Evolutionary conservation across 1,140 invertebrate species (phyloP).

Genomic region (Diploscapter pachys): DNA sequence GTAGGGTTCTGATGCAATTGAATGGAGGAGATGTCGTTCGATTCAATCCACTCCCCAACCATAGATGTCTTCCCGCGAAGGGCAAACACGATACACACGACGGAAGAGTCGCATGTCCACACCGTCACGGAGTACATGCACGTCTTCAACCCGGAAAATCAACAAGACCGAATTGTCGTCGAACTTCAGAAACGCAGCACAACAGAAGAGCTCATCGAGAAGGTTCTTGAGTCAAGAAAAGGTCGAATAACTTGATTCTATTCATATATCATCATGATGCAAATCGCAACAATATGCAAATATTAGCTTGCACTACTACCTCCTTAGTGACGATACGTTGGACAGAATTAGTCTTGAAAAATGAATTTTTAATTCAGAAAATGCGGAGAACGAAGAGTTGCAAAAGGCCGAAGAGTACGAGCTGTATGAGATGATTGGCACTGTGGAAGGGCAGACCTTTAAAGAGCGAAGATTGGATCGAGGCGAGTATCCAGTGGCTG

Average conservation of each 20-base stretch:
- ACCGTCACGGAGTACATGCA: conserved; percentile 47
- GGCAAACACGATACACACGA: conserved; percentile 44
- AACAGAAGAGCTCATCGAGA: conserved; percentile 56
- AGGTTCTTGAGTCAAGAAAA: conserved; percentile 39
- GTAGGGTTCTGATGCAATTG: too few species aligned
- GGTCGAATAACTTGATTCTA: conserved; percentile 14
- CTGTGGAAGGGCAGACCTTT: conserved; percentile 56
- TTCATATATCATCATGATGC: background rate
- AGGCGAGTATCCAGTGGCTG: conserved; percentile 80
- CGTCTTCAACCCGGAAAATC: conserved; percentile 51
- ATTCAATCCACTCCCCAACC: conserved; percentile 30
- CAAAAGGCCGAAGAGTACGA: conserved; percentile 49
- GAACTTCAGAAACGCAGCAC: conserved; percentile 55
- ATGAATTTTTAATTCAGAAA: too few species aligned
- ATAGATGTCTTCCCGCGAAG: conserved; percentile 48
- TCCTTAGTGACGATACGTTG: too few species aligned
- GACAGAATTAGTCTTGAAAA: too few species aligned
- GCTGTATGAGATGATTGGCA: conserved; percentile 72
- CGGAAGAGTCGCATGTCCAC: conserved; percentile 49
- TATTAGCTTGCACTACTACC: too few species aligned
- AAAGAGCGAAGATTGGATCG: conserved; percentile 76
- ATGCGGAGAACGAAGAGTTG: too few species aligned
- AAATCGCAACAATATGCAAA: too few species aligned
- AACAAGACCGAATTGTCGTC: conserved; percentile 36
- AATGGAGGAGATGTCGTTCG: conserved; percentile 29